Evolutionary conservation across 2,888 invertebrate genomes (phyloP).

Genomic region (Pinctada fucata): DNA sequence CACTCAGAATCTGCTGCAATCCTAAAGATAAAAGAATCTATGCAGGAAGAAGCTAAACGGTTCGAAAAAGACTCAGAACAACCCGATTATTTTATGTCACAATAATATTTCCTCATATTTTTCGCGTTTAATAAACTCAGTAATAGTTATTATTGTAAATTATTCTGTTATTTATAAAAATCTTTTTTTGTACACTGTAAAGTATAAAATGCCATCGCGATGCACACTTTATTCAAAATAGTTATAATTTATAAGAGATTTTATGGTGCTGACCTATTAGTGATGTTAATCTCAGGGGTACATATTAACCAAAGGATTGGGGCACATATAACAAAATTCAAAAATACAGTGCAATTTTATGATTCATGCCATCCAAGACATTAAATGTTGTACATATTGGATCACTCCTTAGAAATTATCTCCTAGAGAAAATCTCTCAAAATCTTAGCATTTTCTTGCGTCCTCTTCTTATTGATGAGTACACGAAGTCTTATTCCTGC

Average conservation of each 20-base stretch:
- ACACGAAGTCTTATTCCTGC: not conserved
- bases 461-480: not conserved
- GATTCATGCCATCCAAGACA: too few species aligned
- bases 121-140: constrained; percentile 35
- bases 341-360: not conserved
- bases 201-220: constrained; percentile 26
- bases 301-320: constrained; percentile 25
- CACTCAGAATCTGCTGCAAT: constrained; percentile 99
- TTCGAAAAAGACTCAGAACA: constrained; percentile 75
- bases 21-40: constrained; percentile 99
- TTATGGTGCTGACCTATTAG: constrained; percentile 27
- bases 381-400: too few species aligned
- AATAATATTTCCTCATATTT: constrained; percentile 56
- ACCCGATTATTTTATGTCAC: constrained; percentile 69
- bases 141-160: constrained; percentile 51
- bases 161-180: constrained; percentile 54
- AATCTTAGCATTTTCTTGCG: too few species aligned
- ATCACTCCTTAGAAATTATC: too few species aligned
- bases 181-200: constrained; percentile 41
- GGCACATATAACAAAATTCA: constrained; percentile 10
- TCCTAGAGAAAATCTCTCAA: too few species aligned
- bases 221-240: constrained; percentile 12
- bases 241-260: constrained; percentile 8
- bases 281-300: constrained; percentile 12
- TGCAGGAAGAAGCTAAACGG: constrained; percentile 99